These are phyloP conservation scores for Cephalotes varians DNA, from an alignment of 2,888 invertebrate genomes.

Conservation along the genomic window DNA sequence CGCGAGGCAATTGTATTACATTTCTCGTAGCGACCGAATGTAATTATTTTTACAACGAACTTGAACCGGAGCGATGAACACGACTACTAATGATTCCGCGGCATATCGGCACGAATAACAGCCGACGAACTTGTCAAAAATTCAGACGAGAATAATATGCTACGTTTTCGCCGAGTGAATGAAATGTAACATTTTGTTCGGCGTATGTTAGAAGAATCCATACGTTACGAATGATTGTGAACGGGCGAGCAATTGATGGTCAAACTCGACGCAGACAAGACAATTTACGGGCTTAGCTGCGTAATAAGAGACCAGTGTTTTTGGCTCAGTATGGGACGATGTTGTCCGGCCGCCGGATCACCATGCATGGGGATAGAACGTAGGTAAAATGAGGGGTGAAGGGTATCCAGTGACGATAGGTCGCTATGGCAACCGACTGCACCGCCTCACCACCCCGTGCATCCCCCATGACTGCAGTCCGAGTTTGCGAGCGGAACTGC, in stretches of 20 bases:
- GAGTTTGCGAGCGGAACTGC: slow-evolving; percentile 81
- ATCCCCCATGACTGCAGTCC: slow-evolving; percentile 83
- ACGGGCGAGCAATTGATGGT: slow-evolving; percentile 51
- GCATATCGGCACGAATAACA: slow-evolving; percentile 28
- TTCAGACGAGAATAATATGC: slow-evolving; percentile 29
- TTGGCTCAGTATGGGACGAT: slow-evolving; percentile 81
- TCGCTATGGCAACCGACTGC: slow-evolving; percentile 84
- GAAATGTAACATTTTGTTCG: slow-evolving; percentile 45
- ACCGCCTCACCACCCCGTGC: slow-evolving; percentile 81
- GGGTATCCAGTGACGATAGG: slow-evolving; percentile 85
- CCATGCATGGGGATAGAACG: slow-evolving; percentile 78
- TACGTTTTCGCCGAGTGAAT: slow-evolving; percentile 13
- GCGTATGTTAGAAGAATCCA: slow-evolving; percentile 33
- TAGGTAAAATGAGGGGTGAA: slow-evolving; percentile 73
- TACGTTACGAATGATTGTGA: slow-evolving; percentile 13
- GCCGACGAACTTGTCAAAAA: slow-evolving; percentile 25
- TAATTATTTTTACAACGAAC: slow-evolving; percentile 52
- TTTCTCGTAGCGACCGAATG: slow-evolving; percentile 40
- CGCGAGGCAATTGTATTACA: slow-evolving; percentile 45
- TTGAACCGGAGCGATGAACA: slow-evolving; percentile 19
- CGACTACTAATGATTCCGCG: slow-evolving; percentile 45
- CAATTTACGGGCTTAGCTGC: slow-evolving; percentile 83
- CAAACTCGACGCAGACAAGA: slow-evolving; percentile 74
- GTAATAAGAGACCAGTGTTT: slow-evolving; percentile 84
- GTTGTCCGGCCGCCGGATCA: slow-evolving; percentile 84